phyloP scores from a whole-genome alignment of 2,888 invertebrate genomes.

The Aphodius granarius region DNA sequence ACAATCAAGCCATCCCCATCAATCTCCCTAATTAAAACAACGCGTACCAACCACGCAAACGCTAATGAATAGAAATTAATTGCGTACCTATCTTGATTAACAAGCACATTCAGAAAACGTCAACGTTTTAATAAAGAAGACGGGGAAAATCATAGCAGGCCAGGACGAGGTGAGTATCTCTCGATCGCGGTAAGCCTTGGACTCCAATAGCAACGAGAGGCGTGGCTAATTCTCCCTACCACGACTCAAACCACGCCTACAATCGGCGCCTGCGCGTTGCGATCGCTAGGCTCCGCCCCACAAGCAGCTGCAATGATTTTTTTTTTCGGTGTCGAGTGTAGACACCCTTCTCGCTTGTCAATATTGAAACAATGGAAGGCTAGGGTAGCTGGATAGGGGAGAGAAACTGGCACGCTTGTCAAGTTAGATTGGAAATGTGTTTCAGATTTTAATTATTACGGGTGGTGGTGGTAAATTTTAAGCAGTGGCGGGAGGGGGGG shows the following conservation, averaged over 20 bases:
- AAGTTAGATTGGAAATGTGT: slow-evolving; percentile 11
- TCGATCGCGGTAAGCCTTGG: neutral
- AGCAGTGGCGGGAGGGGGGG: neutral
- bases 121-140: neutral
- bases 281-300: slow-evolving; percentile 34
- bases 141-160: neutral
- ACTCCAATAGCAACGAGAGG: slow-evolving; percentile 24
- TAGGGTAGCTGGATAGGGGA: slow-evolving; percentile 1
- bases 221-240: slow-evolving; percentile 1
- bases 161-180: neutral
- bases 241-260: slow-evolving; percentile 31
- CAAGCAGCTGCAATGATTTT: slow-evolving; percentile 51
- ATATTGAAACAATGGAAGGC: slow-evolving; percentile 40
- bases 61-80: neutral
- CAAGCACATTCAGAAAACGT: neutral
- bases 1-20: neutral
- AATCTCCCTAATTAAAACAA: neutral
- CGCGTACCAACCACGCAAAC: neutral
- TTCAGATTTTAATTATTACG: slow-evolving; percentile 4
- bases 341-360: slow-evolving; percentile 36
- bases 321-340: slow-evolving; percentile 29
- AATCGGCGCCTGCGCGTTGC: slow-evolving; percentile 38
- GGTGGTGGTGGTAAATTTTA: neutral
- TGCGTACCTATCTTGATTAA: neutral
- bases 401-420: neutral